Conservation (phyloP, 2,113 vertebrate genomes). For the Malaclemys terrapin region DNA sequence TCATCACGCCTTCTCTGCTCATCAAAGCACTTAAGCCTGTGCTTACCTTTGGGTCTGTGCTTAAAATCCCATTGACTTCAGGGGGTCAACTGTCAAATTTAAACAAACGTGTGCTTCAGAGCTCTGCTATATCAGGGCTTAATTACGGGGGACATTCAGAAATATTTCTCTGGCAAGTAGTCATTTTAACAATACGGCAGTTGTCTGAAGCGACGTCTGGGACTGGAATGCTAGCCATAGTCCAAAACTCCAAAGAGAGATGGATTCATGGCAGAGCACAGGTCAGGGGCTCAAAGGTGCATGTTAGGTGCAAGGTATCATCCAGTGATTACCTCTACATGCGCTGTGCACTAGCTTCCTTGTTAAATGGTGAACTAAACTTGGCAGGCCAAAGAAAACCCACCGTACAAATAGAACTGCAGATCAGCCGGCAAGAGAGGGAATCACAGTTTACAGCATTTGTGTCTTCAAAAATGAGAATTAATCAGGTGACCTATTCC, state of each 20-base stretch:
- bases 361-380: neutral
- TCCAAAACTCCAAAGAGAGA: neutral
- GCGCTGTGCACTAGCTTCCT: neutral
- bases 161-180: neutral
- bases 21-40: neutral
- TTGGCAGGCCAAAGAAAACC: neutral
- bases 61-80: neutral
- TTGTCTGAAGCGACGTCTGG: rapidly evolving
- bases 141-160: neutral
- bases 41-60: neutral
- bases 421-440: neutral
- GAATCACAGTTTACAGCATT: neutral
- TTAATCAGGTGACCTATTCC: neutral
- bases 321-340: neutral
- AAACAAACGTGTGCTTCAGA: neutral
- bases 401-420: neutral
- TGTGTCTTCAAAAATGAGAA: neutral
- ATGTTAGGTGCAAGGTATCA: neutral
- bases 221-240: neutral
- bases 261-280: neutral
- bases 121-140: neutral
- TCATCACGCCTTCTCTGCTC: rapidly evolving
- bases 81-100: neutral
- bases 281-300: neutral
- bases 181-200: neutral